phyloP scores from a whole-genome alignment of 2,797 vertebrate species.

The Clarias platycephalus region DNA sequence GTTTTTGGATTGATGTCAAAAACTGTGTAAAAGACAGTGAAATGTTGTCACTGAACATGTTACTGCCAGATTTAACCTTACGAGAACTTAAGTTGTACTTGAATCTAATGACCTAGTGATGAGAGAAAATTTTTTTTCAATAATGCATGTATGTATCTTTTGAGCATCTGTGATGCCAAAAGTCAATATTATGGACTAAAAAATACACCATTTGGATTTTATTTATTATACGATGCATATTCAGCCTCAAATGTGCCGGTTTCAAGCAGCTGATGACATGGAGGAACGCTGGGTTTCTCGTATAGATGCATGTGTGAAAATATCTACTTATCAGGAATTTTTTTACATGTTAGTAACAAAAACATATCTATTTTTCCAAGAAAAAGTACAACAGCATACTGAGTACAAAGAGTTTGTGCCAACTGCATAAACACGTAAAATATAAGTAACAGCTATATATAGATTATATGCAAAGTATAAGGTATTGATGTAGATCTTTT shows the following conservation, averaged over 20 bases:
- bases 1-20: conserved; percentile 45
- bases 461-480: conserved; percentile 34
- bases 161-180: conserved; percentile 52
- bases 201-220: conserved; percentile 46
- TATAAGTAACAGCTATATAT: conserved; percentile 34
- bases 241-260: conserved; percentile 47
- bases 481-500: conserved; percentile 9
- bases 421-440: conserved; percentile 35
- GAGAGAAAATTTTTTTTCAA: conserved; percentile 3
- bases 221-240: conserved; percentile 49
- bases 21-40: conserved; percentile 20
- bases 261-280: conserved; percentile 25
- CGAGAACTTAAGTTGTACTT: conserved; percentile 29
- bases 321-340: conserved; percentile 47
- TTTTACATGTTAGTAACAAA: conserved; percentile 56
- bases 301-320: conserved; percentile 12
- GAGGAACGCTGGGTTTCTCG: conserved; percentile 2
- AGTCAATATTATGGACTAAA: conserved; percentile 49
- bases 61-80: conserved; percentile 44
- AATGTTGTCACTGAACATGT: conserved; percentile 26
- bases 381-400: conserved; percentile 35
- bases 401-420: conserved; percentile 41
- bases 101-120: conserved; percentile 37
- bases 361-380: conserved; percentile 56
- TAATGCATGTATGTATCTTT: conserved; percentile 52